Percentiles rank a stretch among this genome's conserved stretches.
Evolutionary conservation across 2,113 vertebrate species (phyloP).

Genomic region (Mormoops blainvillei): DNA sequence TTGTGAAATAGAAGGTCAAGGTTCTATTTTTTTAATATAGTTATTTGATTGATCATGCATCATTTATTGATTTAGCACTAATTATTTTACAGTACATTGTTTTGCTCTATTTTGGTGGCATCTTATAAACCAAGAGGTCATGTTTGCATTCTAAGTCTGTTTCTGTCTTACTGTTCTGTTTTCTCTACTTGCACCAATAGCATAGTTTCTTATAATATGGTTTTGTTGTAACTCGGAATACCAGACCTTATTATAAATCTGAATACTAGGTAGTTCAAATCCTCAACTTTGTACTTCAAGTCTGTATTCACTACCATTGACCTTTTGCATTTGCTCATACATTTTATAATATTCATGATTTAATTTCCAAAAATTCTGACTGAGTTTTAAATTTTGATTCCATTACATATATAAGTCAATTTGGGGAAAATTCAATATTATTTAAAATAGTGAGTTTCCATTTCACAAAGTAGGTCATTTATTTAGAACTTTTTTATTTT

Average conservation of each 20-base stretch:
- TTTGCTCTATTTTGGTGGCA: neutral
- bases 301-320: neutral
- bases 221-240: neutral
- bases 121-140: neutral
- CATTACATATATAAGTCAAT: neutral
- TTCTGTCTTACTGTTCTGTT: neutral
- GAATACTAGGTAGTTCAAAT: neutral
- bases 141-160: neutral
- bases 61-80: neutral
- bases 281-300: neutral
- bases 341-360: neutral
- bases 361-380: neutral
- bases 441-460: neutral
- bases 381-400: neutral
- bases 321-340: neutral
- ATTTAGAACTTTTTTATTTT: conserved; percentile 14
- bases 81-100: neutral
- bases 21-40: neutral
- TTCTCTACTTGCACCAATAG: neutral
- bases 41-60: neutral
- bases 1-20: neutral
- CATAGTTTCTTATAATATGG: neutral
- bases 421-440: neutral
- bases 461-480: neutral
- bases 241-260: too few species aligned